Base-by-base conservation (phyloP, 1,140 invertebrate genomes). In the Piezodorus guildinii region DNA sequence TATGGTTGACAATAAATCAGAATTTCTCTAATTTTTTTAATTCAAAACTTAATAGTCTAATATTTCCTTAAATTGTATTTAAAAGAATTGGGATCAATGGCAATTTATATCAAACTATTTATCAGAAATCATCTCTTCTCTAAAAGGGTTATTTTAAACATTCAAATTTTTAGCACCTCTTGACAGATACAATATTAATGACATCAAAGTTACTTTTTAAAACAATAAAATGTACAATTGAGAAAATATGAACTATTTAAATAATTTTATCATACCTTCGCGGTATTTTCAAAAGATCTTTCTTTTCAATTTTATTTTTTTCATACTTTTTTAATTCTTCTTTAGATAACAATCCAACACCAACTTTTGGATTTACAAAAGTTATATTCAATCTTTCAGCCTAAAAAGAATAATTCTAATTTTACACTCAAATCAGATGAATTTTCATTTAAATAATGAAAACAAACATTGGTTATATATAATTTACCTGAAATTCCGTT, bases 341-440 rank as follows among this genome's bases (percentile, higher is more conserved):
- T 34, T 79, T 76, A 0, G 81, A 78, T 0, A 88, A 74, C 15
- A 91, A 66, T 0, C 83, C 85, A 52, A 82, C 76, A 30, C 78
- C 75, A 63, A 76, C 76, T 49, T 78, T 77, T 0, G 83, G 79
- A 71, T 83, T 84, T 3, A 89, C 77, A 75, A 90, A 88, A 71
- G 83, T 86, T 2, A 94, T 82, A 74, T 96, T 94, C 2, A 94
- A 72, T 72, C 94, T 94, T 72, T 96, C 92, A 19, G 88, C 85
- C 72, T 88, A 81, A 52, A 64, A 61, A 65, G 65, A 60, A 65
- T 56, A 39, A 43, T 4, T n/a, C 17, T 8, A 49, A 17, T 4
- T 12, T 21, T 19, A 4, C 17, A 15, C 4, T 60, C 6, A 10
- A 59, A 4, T 39, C 4, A 39, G 12, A 39, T 10, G 44, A 60